Conservation (phyloP, 2,797 vertebrate species). For the Iguana delicatissima region DNA sequence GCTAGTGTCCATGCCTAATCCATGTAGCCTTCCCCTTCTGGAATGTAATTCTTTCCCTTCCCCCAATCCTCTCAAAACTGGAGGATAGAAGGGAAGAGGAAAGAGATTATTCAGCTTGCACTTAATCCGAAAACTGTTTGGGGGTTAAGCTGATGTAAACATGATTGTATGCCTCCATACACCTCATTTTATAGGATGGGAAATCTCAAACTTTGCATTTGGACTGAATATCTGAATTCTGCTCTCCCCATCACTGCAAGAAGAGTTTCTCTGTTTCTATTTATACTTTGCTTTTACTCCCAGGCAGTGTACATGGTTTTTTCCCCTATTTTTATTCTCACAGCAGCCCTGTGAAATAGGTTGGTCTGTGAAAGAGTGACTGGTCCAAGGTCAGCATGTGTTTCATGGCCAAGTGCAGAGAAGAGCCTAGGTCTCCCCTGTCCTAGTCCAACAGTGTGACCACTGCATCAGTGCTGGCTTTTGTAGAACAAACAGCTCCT, state of each 20-base stretch:
- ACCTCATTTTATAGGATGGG: background rate
- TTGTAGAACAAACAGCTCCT: background rate
- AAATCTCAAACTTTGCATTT: background rate
- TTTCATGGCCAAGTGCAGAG: background rate
- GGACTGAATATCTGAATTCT: too few species aligned
- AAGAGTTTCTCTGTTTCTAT: background rate
- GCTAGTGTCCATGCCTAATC: slow-evolving; percentile 14
- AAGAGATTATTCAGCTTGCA: slow-evolving; percentile 11
- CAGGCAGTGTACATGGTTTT: background rate
- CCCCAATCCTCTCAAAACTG: slow-evolving; percentile 3
- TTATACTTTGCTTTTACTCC: background rate
- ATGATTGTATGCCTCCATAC: background rate
- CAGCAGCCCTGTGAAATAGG: background rate
- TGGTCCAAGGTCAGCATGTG: background rate
- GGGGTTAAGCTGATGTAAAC: background rate
- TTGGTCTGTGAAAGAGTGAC: background rate
- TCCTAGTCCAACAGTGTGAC: background rate
- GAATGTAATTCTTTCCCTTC: background rate
- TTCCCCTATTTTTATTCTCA: background rate
- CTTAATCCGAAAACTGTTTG: background rate
- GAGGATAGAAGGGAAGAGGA: background rate
- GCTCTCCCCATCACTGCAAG: too few species aligned
- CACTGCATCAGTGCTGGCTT: background rate
- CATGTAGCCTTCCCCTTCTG: background rate
- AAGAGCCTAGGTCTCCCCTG: background rate